These are phyloP conservation scores for Microcaecilia unicolor DNA, from an alignment of 2,797 vertebrate species.

Conservation along the genomic window DNA sequence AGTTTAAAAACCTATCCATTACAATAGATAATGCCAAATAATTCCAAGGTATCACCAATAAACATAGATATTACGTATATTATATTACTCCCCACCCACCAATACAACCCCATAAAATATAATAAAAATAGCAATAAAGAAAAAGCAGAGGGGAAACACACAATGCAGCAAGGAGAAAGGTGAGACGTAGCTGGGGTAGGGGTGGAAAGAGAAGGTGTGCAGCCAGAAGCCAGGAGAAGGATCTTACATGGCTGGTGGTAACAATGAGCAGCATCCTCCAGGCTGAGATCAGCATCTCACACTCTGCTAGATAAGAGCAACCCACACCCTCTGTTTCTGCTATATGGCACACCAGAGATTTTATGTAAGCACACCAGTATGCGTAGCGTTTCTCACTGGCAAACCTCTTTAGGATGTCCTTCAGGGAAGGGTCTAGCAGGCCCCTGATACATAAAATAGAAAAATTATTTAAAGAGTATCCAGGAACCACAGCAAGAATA, in stretches of 20 bases:
- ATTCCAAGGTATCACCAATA: too few relatives aligned
- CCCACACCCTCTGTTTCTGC: constrained; percentile 74
- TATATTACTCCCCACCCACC: too few relatives aligned
- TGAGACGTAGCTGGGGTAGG: too few relatives aligned
- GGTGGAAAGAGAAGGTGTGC: background rate
- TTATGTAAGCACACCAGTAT: constrained; percentile 92
- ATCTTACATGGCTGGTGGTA: constrained; percentile 72
- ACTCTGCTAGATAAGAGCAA: constrained; percentile 66
- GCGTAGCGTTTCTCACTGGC: constrained; percentile 77
- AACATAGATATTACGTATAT: too few relatives aligned
- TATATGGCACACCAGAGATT: constrained; percentile 70
- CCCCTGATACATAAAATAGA: constrained; percentile 57
- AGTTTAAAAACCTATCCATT: too few relatives aligned
- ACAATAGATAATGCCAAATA: too few relatives aligned
- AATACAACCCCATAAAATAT: too few relatives aligned
- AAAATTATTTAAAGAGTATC: too few relatives aligned
- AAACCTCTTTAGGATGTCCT: constrained; percentile 80
- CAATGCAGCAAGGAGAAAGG: too few relatives aligned
- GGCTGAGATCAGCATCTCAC: constrained; percentile 88
- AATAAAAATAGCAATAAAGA: too few relatives aligned
- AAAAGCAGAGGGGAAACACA: too few relatives aligned
- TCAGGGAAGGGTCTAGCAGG: constrained; percentile 85
- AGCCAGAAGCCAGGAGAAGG: background rate
- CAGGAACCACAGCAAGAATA: too few relatives aligned
- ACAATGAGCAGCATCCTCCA: constrained; percentile 92